These are phyloP conservation scores for Acanthurus lineatus DNA, from an alignment of 2,797 vertebrate species.

Conservation along the genomic window DNA sequence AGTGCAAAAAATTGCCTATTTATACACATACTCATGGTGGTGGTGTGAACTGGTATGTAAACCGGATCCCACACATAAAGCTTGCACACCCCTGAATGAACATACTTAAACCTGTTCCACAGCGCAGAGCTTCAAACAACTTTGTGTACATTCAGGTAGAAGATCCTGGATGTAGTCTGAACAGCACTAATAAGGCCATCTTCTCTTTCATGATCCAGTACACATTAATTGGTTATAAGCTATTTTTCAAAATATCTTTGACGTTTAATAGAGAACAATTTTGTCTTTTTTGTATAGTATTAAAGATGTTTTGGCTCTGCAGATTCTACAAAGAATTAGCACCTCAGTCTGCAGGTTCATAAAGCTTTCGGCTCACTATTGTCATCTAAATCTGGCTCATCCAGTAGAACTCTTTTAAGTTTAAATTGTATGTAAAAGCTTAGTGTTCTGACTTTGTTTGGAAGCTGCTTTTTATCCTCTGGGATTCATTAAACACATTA, in stretches of 20 bases:
- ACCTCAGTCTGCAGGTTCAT: not conserved
- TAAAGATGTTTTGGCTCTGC: not conserved
- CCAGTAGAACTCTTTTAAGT: not conserved
- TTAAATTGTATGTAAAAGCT: not conserved
- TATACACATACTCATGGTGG: not conserved
- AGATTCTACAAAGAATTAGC: not conserved
- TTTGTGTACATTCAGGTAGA: too few relatives aligned
- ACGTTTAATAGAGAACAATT: conserved; percentile 6
- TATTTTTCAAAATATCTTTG: not conserved
- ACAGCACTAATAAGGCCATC: too few relatives aligned
- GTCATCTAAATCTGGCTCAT: not conserved
- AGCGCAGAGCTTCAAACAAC: too few relatives aligned
- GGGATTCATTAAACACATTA: conserved; percentile 8
- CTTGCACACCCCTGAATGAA: not conserved
- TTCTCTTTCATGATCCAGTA: too few relatives aligned
- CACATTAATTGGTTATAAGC: too few relatives aligned
- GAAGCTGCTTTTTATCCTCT: conserved; percentile 2
- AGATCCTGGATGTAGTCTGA: too few relatives aligned
- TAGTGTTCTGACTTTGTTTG: not conserved
- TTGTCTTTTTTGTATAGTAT: not conserved
- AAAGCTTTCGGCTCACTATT: not conserved
- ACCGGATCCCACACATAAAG: not conserved
- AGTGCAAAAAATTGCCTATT: conserved; percentile 15
- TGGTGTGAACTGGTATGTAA: not conserved
- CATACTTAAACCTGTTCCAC: not conserved